phyloP scores from a whole-genome alignment of 2,113 vertebrate species.

The Mungos mungo region DNA sequence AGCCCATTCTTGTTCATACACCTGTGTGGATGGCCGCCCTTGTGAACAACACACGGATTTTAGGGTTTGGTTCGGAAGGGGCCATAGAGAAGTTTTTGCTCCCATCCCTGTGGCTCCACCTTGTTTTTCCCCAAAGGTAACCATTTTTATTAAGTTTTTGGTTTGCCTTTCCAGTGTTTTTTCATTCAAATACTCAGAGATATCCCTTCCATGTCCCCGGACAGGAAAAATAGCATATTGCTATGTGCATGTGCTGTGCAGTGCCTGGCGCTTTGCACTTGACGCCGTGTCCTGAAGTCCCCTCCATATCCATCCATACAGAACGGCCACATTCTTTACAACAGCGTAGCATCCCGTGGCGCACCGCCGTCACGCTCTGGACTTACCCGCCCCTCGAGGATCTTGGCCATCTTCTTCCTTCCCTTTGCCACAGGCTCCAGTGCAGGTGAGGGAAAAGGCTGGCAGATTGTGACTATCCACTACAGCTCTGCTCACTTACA shows the following conservation, averaged over 20 bases:
- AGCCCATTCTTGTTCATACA: rapidly evolving
- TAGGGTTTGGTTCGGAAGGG: not conserved
- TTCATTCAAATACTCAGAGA: not conserved
- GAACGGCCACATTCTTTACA: not conserved
- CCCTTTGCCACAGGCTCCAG: not conserved
- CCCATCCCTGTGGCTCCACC: not conserved
- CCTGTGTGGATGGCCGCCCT: not conserved
- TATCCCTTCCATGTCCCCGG: not conserved
- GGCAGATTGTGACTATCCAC: not conserved
- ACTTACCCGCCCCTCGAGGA: rapidly evolving
- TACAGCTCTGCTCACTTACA: not conserved
- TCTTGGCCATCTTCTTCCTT: not conserved
- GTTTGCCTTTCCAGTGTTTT: not conserved
- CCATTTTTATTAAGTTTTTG: not conserved
- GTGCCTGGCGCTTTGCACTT: not conserved
- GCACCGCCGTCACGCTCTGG: rapidly evolving
- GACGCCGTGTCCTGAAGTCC: not conserved
- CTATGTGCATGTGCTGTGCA: rapidly evolving
- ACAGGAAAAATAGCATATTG: not conserved
- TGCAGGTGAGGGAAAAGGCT: not conserved
- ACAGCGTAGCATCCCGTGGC: rapidly evolving
- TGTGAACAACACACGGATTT: not conserved
- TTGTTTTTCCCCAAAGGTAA: not conserved
- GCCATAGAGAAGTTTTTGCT: not conserved
- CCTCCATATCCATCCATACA: not conserved